A percentile compares a stretch with the other conserved stretches of the same genome.
Conservation (phyloP, 2,113 vertebrate genomes). For the Carollia perspicillata region DNA sequence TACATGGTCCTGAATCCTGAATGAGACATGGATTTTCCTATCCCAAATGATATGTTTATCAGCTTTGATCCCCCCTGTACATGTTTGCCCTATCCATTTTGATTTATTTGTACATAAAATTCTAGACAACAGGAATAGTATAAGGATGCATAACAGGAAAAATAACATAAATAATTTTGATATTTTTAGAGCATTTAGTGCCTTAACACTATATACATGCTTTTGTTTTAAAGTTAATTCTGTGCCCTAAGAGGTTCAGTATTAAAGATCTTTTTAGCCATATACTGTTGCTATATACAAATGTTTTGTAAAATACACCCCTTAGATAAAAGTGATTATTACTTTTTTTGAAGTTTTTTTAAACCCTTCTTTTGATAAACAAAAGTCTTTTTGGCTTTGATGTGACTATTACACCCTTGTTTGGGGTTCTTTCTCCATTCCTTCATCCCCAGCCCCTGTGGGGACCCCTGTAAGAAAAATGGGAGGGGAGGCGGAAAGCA, state of each 20-base stretch:
- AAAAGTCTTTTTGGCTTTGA: slow-evolving; percentile 83
- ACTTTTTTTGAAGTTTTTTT: slow-evolving; percentile 77
- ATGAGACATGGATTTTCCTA: neutral
- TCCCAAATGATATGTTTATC: neutral
- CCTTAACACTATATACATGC: neutral
- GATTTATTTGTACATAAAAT: neutral
- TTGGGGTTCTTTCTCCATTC: slow-evolving; percentile 74
- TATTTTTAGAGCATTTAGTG: neutral
- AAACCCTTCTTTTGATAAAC: slow-evolving; percentile 70
- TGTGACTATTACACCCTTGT: slow-evolving; percentile 79
- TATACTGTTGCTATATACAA: slow-evolving; percentile 52
- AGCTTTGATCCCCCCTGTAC: neutral
- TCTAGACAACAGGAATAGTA: neutral
- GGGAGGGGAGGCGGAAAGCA: slow-evolving; percentile 34
- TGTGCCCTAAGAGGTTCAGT: slow-evolving; percentile 31
- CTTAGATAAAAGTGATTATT: slow-evolving; percentile 77
- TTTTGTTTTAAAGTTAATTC: slow-evolving; percentile 51
- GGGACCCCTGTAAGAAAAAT: slow-evolving; percentile 66
- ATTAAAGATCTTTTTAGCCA: slow-evolving; percentile 65
- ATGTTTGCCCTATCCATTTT: neutral
- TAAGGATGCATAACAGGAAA: neutral
- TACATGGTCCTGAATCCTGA: neutral
- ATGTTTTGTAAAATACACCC: slow-evolving; percentile 71
- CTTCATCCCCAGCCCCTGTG: slow-evolving; percentile 61
- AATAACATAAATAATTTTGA: neutral